Evolutionary conservation across 1,140 invertebrate species (phyloP), one percentile per base, ranked within the genome.

Genomic region (Aphidius gifuensis): DNA sequence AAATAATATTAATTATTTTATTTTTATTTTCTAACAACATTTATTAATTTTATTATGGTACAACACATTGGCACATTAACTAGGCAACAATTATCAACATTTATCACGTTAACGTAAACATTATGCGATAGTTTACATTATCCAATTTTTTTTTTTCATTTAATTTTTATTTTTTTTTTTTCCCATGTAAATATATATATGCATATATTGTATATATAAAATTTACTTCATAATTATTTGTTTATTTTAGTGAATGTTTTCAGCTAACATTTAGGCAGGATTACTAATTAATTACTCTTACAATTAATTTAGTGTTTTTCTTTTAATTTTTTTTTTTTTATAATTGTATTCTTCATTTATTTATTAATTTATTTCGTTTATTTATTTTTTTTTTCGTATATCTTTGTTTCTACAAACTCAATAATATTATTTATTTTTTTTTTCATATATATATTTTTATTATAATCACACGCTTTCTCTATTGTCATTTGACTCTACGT

Each of bases 11-110:
- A 58, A n/a, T 45, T 16, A 23, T 16, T 21, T 44, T 32, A 53
- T 50, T 42, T 44, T 43, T 57, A 23, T 40, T 57, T 21, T 69
- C 61, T 72, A 73, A 69, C 57, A 75, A 74, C 69, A 74, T 74
- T 74, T 74, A 74, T 76, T 74, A 72, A 63, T 60, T 69, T 58
- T 68, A 44, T 67, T 73, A 65, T 61, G 66, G 65, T 71, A 70
- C 64, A 75, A 68, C 66, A 73, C 68, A 74, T 72, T 71, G 68
- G 71, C 71, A 73, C 68, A 61, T 75, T 71, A 74, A 75, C 73
- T 74, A 74, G 68, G 67, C 73, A 75, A 75, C 73, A 75, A 69
- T 74, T 51, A 74, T 74, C 71, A 75, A 74, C 72, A 73, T 75
- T 74, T 68, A 75, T 74, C 71, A 74, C 73, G 69, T 60, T 67